A percentile compares a stretch with the other conserved stretches of the same genome.
These are phyloP conservation scores for Melanocharis versteri DNA, from an alignment of 2,113 vertebrate genomes.

Conservation along the genomic window DNA sequence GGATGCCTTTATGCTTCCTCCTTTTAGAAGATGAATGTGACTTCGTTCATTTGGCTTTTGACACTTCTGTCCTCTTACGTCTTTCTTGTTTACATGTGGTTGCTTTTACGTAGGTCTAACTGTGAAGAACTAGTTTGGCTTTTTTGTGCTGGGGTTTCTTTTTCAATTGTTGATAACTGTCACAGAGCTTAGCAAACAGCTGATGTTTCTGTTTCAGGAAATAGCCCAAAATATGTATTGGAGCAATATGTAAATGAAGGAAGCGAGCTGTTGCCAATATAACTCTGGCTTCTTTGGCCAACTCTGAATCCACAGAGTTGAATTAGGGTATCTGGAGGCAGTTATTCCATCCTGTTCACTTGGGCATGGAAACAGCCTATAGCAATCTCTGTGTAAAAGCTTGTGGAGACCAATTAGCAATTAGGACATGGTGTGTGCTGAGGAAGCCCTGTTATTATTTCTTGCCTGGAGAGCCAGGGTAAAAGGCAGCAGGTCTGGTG, in stretches of 20 bases:
- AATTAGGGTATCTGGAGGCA: not conserved
- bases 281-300: not conserved
- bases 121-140: not conserved
- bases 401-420: not conserved
- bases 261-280: not conserved
- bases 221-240: not conserved
- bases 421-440: not conserved
- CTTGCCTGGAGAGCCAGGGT: not conserved
- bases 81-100: not conserved
- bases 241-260: not conserved
- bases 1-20: not conserved
- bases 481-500: not conserved
- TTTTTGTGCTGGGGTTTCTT: not conserved
- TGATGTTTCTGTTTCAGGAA: not conserved
- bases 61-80: not conserved
- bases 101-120: not conserved
- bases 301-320: not conserved
- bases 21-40: not conserved
- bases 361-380: not conserved
- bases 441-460: not conserved
- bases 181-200: not conserved
- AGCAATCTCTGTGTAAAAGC: not conserved
- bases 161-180: not conserved
- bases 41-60: not conserved
- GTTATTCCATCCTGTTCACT: not conserved